Conservation (phyloP, 2,797 vertebrate genomes). For the Myotis planiceps region DNA sequence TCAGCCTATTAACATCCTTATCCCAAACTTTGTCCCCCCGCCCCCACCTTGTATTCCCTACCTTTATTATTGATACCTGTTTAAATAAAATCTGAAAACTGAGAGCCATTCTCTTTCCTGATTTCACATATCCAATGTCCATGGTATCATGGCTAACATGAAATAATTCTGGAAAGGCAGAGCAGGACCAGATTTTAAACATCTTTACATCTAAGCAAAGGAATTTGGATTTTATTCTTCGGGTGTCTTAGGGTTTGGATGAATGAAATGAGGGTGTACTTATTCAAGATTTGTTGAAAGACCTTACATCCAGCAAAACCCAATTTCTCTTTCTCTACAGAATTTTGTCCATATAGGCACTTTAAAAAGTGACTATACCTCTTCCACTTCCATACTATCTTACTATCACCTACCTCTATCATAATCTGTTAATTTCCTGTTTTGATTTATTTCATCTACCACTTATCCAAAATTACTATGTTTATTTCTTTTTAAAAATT, state of each 20-base stretch:
- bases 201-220: not conserved
- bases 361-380: not conserved
- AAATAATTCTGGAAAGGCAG: not conserved
- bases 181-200: not conserved
- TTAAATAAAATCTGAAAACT: not conserved
- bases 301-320: not conserved
- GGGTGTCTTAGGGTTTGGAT: not conserved
- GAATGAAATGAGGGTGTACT: not conserved
- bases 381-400: not conserved
- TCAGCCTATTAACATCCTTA: not conserved
- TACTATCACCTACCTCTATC: not conserved
- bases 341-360: not conserved
- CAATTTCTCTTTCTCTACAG: not conserved
- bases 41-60: not conserved
- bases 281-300: not conserved
- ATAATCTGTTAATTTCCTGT: not conserved
- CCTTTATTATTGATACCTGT: not conserved
- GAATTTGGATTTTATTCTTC: not conserved
- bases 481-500: not conserved
- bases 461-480: not conserved
- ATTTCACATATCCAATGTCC: not conserved
- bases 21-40: too few species aligned
- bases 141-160: not conserved
- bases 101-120: not conserved
- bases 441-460: not conserved